Conservation (phyloP, 1,140 invertebrate genomes). For the Frieseomelitta varia region DNA sequence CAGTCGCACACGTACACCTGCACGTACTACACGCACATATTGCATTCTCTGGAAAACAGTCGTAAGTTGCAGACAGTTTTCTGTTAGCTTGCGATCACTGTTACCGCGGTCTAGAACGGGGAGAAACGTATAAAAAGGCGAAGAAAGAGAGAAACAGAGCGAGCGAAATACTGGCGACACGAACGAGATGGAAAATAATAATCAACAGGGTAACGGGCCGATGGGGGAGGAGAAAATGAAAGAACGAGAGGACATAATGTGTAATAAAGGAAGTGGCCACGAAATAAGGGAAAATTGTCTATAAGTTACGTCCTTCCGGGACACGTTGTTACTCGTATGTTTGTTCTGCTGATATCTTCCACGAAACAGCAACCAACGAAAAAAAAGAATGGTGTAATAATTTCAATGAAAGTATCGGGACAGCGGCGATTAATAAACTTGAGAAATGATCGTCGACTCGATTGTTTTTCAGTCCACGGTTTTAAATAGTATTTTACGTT, state of each 20-base stretch:
- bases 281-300: constrained; percentile 42
- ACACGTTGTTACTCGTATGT: neutral
- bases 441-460: neutral
- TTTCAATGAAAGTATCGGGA: neutral
- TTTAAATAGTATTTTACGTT: neutral
- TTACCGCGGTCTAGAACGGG: constrained; percentile 14
- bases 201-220: constrained; percentile 24
- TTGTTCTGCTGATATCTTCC: neutral
- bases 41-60: neutral
- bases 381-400: neutral
- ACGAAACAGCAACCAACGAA: neutral
- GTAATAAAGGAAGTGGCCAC: constrained; percentile 44
- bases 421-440: neutral
- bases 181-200: constrained; percentile 6
- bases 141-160: neutral
- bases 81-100: constrained; percentile 23
- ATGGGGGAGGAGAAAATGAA: constrained; percentile 34
- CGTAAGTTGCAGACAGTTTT: constrained; percentile 39
- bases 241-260: constrained; percentile 33
- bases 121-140: neutral
- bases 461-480: neutral
- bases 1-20: neutral
- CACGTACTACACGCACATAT: neutral
- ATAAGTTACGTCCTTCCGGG: constrained; percentile 16
- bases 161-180: neutral